Conservation (phyloP, 2,113 vertebrate species). For the Alethe castanea region DNA sequence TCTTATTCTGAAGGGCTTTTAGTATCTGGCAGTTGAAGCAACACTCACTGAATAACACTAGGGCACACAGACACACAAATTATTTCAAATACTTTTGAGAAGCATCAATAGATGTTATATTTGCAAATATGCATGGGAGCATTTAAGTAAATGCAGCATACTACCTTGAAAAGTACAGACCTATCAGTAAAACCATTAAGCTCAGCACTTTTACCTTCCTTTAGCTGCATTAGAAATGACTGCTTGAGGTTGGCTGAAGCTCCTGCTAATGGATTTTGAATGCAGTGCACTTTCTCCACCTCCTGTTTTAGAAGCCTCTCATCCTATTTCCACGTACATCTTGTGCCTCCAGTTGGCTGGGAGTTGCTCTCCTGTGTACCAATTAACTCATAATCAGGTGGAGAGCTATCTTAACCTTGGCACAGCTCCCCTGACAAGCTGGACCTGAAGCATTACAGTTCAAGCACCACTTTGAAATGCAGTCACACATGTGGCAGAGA, state of each 20-base stretch:
- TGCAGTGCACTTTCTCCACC: not conserved
- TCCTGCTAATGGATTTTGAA: slow-evolving; percentile 32
- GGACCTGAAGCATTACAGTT: not conserved
- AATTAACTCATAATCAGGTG: not conserved
- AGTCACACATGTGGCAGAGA: rapidly evolving
- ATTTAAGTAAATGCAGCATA: not conserved
- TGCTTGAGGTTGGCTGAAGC: slow-evolving; percentile 11
- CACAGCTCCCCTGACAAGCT: not conserved
- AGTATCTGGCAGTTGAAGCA: not conserved
- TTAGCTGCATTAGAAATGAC: slow-evolving; percentile 5
- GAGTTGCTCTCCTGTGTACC: not conserved
- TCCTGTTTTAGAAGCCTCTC: slow-evolving; percentile 24
- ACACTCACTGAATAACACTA: not conserved
- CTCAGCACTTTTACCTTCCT: slow-evolving; percentile 21
- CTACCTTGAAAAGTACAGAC: not conserved
- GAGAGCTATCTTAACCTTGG: not conserved
- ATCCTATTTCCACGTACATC: not conserved
- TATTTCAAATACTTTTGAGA: not conserved
- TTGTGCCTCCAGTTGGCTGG: not conserved
- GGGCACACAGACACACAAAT: not conserved
- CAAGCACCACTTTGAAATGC: not conserved
- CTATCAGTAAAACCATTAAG: not conserved
- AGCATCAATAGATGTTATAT: not conserved
- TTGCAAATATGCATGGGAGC: not conserved
- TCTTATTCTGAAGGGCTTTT: not conserved